These are phyloP conservation scores for Leucozona laternaria DNA, from an alignment of 2,888 invertebrate genomes.

Conservation along the genomic window DNA sequence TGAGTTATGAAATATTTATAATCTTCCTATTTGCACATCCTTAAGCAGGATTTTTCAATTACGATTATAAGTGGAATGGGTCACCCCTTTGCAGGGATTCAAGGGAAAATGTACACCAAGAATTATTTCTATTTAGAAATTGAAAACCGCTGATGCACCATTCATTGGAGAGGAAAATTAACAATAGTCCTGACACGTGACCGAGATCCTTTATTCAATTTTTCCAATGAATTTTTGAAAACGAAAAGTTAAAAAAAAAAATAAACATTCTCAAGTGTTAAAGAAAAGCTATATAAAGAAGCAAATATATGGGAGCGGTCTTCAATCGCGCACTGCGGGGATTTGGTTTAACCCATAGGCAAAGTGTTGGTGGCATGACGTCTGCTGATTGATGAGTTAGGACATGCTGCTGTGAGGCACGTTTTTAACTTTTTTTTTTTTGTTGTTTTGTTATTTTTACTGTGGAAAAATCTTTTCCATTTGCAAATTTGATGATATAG, in stretches of 20 bases:
- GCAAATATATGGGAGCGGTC: slow-evolving; percentile 32
- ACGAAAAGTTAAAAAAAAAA: slow-evolving; percentile 13
- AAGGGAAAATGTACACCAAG: slow-evolving; percentile 26
- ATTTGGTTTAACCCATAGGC: slow-evolving; percentile 23
- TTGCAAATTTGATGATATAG: slow-evolving; percentile 31
- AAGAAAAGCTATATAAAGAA: not conserved
- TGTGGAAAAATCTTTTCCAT: slow-evolving; percentile 39
- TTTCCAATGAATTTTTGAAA: slow-evolving; percentile 57
- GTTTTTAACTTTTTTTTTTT: slow-evolving; percentile 41
- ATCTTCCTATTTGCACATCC: slow-evolving; percentile 40
- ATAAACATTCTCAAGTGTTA: slow-evolving; percentile 20
- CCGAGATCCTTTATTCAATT: slow-evolving; percentile 61
- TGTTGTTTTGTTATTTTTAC: not conserved
- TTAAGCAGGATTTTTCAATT: slow-evolving; percentile 59
- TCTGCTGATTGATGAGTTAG: slow-evolving; percentile 68
- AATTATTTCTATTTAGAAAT: slow-evolving; percentile 23
- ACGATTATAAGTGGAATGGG: slow-evolving; percentile 28
- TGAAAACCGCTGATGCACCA: slow-evolving; percentile 56
- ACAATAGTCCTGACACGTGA: slow-evolving; percentile 75
- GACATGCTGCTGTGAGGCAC: slow-evolving; percentile 67
- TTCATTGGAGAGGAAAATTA: slow-evolving; percentile 68
- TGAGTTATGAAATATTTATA: not conserved
- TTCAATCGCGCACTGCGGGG: slow-evolving; percentile 2
- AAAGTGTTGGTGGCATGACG: slow-evolving; percentile 52
- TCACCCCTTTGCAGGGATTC: not conserved